These are phyloP conservation scores for Vulpes lagopus DNA, from an alignment of 2,113 vertebrate species.

Conservation along the genomic window DNA sequence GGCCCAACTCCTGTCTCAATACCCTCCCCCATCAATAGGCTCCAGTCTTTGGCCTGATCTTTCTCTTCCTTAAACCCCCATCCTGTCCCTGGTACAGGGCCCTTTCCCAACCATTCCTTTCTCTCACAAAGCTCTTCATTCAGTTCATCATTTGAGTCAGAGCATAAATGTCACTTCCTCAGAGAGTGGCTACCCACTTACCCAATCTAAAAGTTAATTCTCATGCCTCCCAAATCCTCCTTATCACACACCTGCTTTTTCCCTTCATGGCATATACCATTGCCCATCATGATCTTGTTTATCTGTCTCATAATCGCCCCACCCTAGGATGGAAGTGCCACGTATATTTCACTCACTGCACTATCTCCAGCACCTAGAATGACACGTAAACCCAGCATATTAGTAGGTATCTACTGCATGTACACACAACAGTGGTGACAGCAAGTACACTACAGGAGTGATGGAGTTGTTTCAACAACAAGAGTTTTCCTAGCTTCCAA, in stretches of 20 bases:
- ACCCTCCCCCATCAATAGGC: neutral
- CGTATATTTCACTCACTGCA: neutral
- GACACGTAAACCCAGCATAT: neutral
- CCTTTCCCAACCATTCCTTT: neutral
- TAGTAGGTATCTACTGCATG: neutral
- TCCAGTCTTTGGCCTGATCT: neutral
- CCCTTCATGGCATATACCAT: neutral
- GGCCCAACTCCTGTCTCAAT: neutral
- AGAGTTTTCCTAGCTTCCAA: neutral
- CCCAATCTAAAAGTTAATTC: neutral
- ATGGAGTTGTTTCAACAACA: neutral
- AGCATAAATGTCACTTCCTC: neutral
- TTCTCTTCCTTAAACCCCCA: neutral
- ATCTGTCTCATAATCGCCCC: neutral
- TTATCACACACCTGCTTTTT: neutral
- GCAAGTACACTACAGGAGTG: rapidly evolving
- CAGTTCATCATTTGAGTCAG: neutral
- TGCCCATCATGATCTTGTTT: neutral
- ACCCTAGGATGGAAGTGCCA: rapidly evolving
- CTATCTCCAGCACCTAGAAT: neutral
- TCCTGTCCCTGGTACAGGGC: neutral
- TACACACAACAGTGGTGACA: rapidly evolving
- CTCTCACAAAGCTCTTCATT: neutral
- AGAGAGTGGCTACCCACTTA: neutral
- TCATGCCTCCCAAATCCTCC: neutral